These are phyloP conservation scores for Verasper variegatus DNA, from an alignment of 2,113 vertebrate genomes.

Conservation along the genomic window DNA sequence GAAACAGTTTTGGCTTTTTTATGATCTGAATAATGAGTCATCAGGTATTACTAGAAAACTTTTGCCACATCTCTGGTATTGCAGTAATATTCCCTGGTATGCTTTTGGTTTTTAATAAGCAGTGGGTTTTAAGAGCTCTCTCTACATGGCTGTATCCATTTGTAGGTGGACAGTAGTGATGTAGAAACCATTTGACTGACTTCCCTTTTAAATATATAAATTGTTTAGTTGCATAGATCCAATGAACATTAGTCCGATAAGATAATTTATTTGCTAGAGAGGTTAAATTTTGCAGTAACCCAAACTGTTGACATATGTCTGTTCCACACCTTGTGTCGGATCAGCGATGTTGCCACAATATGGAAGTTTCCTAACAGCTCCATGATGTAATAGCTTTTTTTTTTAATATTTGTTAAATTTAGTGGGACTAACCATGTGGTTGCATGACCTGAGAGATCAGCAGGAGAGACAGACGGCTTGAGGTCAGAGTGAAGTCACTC, in stretches of 20 bases:
- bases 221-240: conserved; percentile 13
- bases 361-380: neutral
- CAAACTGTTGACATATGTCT: neutral
- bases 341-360: neutral
- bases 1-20: neutral
- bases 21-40: conserved; percentile 18
- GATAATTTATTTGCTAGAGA: neutral
- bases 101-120: conserved; percentile 11
- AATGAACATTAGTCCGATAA: neutral
- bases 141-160: conserved; percentile 3
- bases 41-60: neutral
- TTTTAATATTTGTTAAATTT: neutral
- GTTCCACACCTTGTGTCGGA: neutral
- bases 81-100: neutral
- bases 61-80: neutral
- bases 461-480: neutral
- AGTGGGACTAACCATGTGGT: neutral
- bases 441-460: neutral
- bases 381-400: conserved; percentile 2
- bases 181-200: neutral
- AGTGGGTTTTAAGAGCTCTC: neutral
- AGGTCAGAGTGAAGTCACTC: neutral
- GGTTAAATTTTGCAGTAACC: neutral
- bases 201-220: conserved; percentile 7
- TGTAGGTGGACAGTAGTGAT: neutral